A percentile compares a stretch with the other conserved stretches of the same genome.
Conservation (phyloP, 2,797 vertebrate genomes). For the Craterocephalus amniculus region DNA sequence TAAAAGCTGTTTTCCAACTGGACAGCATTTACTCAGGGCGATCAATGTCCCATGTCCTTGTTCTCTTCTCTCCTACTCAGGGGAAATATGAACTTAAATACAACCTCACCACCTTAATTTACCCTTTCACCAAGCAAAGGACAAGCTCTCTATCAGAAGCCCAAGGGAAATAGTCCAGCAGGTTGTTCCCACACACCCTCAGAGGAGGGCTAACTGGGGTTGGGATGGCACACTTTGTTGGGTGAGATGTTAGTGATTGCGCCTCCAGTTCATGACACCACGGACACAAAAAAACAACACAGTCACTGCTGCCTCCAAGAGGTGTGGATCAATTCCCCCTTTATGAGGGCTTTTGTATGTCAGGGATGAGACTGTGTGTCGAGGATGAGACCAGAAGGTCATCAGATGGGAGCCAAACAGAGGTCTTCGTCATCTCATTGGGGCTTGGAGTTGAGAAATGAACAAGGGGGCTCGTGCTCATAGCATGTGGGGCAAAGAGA, state of each 20-base stretch:
- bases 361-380: conserved; percentile 70
- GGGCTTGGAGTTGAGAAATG: conserved; percentile 47
- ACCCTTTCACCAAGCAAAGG: conserved; percentile 76
- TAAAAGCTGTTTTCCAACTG: conserved; percentile 62
- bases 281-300: conserved; percentile 40
- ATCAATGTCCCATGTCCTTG: conserved; percentile 80
- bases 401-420: conserved; percentile 79
- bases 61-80: conserved; percentile 66
- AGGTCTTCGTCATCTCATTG: conserved; percentile 41
- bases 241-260: conserved; percentile 54
- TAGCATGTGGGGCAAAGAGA: conserved; percentile 28
- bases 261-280: conserved; percentile 54
- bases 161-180: conserved; percentile 75
- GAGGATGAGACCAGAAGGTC: conserved; percentile 79
- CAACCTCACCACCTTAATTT: conserved; percentile 75
- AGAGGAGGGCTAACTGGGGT: conserved; percentile 38
- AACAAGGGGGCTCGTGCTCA: conserved; percentile 58
- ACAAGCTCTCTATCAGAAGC: conserved; percentile 66
- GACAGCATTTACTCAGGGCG: conserved; percentile 76
- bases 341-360: conserved; percentile 77
- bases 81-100: conserved; percentile 83
- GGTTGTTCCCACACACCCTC: conserved; percentile 78
- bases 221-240: conserved; percentile 56
- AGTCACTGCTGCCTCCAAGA: conserved; percentile 54
- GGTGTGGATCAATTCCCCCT: conserved; percentile 79